A percentile compares a stretch with the other conserved stretches of the same genome.
These are phyloP conservation scores for Drosophila novamexicana DNA, from an alignment of 1,140 invertebrate species.

Conservation along the genomic window DNA sequence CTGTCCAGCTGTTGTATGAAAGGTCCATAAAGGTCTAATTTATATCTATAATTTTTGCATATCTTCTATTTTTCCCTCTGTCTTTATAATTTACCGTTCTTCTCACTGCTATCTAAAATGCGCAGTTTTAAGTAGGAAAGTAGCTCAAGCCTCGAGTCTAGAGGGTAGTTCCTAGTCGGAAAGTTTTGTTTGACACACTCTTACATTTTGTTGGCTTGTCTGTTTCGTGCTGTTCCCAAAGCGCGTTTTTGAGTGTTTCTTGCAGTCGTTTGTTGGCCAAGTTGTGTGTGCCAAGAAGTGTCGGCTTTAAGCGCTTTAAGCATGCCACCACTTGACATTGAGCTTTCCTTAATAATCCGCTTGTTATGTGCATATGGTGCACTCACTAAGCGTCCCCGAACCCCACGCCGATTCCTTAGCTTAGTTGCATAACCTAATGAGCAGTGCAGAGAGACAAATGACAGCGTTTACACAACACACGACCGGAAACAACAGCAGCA, in stretches of 20 bases:
- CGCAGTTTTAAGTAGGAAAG: not conserved
- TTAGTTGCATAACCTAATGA: constrained; percentile 73
- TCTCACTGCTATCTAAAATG: too few species aligned
- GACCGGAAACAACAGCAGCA: constrained; percentile 54
- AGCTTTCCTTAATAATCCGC: constrained; percentile 57
- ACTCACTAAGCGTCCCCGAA: not conserved
- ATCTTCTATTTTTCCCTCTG: too few species aligned
- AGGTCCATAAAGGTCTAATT: too few species aligned
- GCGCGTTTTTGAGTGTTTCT: constrained; percentile 37
- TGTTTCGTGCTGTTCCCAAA: constrained; percentile 31
- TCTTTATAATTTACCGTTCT: too few species aligned
- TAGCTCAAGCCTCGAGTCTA: not conserved
- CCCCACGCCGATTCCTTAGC: not conserved
- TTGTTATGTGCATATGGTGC: constrained; percentile 15
- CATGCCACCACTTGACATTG: constrained; percentile 64
- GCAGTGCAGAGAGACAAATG: constrained; percentile 43
- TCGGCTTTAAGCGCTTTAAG: constrained; percentile 45
- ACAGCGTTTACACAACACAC: constrained; percentile 28
- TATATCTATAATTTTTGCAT: too few species aligned
- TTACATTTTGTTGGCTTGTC: constrained; percentile 17
- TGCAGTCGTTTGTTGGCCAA: constrained; percentile 16
- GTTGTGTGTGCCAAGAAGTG: constrained; percentile 19
- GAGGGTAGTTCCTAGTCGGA: not conserved
- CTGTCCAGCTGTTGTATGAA: too few species aligned
- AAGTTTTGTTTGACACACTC: not conserved